Conservation (phyloP, 2,113 vertebrate genomes). For the Laticauda laticaudata region DNA sequence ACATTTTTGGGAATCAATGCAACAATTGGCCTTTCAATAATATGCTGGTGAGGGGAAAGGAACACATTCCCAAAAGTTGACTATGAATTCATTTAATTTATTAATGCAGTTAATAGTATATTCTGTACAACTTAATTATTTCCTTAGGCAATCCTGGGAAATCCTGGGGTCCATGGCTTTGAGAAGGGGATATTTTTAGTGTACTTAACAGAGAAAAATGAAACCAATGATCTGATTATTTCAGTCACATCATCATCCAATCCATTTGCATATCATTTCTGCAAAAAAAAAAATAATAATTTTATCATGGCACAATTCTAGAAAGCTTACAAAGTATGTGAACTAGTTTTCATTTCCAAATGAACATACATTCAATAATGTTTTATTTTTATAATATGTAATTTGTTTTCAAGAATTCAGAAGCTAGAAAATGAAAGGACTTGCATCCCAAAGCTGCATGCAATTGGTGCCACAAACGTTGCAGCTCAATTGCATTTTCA, state of each 20-base stretch:
- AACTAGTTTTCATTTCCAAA: background rate
- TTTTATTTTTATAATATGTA: background rate
- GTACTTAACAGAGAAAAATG: background rate
- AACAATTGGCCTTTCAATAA: background rate
- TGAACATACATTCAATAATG: background rate
- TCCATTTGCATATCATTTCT: background rate
- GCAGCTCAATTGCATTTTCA: background rate
- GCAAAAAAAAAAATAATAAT: background rate
- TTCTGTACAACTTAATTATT: background rate
- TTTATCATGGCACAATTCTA: background rate
- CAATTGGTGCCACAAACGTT: background rate
- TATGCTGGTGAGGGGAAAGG: background rate
- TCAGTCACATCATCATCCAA: background rate
- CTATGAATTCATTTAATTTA: background rate
- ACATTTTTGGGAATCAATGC: background rate
- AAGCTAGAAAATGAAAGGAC: background rate
- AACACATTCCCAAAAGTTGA: background rate
- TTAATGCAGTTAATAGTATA: background rate
- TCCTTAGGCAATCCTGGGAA: background rate
- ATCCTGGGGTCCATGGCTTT: background rate
- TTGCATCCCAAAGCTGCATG: background rate
- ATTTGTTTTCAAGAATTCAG: background rate
- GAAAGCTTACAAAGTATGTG: background rate
- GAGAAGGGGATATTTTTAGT: background rate
- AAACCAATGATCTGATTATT: background rate